A percentile compares a stretch with the other conserved stretches of the same genome.
Conservation (phyloP, 2,888 invertebrate genomes). For the Terebella lapidaria region DNA sequence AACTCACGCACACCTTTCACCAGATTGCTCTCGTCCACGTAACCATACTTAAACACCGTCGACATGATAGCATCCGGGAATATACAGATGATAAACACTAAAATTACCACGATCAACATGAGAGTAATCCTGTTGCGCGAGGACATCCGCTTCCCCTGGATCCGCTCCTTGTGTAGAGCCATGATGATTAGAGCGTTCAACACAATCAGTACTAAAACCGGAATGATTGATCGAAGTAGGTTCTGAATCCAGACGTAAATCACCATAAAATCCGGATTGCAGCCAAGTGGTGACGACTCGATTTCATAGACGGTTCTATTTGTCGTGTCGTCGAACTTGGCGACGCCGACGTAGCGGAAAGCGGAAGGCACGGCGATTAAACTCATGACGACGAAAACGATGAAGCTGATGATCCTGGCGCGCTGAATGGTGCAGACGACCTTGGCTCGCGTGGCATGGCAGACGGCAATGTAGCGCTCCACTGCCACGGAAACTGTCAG, state of each 20-base stretch:
- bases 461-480: conserved; percentile 43
- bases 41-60: conserved; percentile 26
- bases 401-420: conserved; percentile 32
- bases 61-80: conserved; percentile 30
- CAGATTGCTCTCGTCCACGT: conserved; percentile 24
- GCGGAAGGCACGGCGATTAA: conserved; percentile 43
- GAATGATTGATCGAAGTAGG: conserved; percentile 42
- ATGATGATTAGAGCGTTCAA: conserved; percentile 45
- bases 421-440: conserved; percentile 32
- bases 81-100: conserved; percentile 27
- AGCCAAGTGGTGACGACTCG: conserved; percentile 34
- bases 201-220: conserved; percentile 42
- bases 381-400: conserved; percentile 40
- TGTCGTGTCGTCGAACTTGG: conserved; percentile 22
- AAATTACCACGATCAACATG: conserved; percentile 27
- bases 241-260: conserved; percentile 46
- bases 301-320: conserved; percentile 33
- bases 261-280: conserved; percentile 36
- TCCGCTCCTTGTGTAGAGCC: conserved; percentile 37
- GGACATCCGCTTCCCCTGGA: conserved; percentile 27
- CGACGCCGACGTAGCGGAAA: conserved; percentile 35
- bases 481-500: conserved; percentile 46
- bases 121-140: conserved; percentile 27
- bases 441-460: conserved; percentile 35
- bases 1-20: conserved; percentile 29